Evolutionary conservation across 2,797 vertebrate genomes (phyloP), one percentile per base, ranked within the genome.

Genomic region (Enteromius viviparus): DNA sequence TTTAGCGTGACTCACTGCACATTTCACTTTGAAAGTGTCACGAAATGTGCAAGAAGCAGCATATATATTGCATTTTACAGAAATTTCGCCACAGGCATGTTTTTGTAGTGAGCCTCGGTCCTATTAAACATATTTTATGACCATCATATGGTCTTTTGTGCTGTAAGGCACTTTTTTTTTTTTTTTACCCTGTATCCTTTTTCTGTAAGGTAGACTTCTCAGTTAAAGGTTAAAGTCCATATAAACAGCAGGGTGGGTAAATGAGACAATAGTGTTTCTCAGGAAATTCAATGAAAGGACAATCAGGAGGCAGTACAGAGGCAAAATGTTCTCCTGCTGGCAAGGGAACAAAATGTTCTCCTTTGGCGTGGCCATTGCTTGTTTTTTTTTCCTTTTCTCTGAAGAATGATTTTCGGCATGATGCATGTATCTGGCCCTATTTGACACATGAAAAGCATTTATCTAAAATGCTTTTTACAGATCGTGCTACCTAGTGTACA

Each of bases 251-350:
- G 68, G 75, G 68, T 40, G 69, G 76, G 76, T 68, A 82, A 87
- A 86, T 85, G 82, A 79, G 87, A 88, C 86, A 87, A 88, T 81
- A 77, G 71, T 70, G 86, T 76, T 85, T 84, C 80, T 84, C 65
- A 11, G 79, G 76, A 87, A 82, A 88, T 86, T 85, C 83, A 89
- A 88, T 89, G 83, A 87, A 86, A 80, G 60, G 34, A 78, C 86
- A 87, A 88, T 90, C 79, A 81, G 82, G 80, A 87, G 84, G 80
- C 58, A 81, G 87, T 51, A 86, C 84, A 85, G 60, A 68, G 71
- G 76, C 81, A 45, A 65, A 53, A 83, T 89, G 87, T 87, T 53
- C 58, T 62, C 37, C 58, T 64, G 19, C 74, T 77, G 15, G 55
- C 65, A 71, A 23, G n/a, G 15, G 66, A 82, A 86, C 88, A 87